Evolutionary conservation across 2,888 invertebrate species (phyloP).

Genomic region (Phania funesta): DNA sequence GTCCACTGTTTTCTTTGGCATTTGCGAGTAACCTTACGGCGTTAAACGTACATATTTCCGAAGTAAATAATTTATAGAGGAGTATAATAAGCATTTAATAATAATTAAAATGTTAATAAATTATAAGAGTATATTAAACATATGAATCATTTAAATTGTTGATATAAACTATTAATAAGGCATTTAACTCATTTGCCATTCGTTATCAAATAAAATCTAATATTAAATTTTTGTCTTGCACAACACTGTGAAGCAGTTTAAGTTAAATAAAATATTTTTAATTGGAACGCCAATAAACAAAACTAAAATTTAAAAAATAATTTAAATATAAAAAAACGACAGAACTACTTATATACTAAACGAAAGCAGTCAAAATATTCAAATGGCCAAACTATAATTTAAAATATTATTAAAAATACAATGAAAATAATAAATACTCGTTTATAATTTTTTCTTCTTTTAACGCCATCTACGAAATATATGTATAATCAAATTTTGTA

Average conservation of each 20-base stretch:
- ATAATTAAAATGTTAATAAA: too few species aligned
- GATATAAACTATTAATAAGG: neutral
- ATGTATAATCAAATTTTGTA: too few species aligned
- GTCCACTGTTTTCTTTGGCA: too few species aligned
- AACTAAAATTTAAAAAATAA: neutral
- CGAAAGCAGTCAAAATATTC: conserved; percentile 21
- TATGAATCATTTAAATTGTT: conserved; percentile 27
- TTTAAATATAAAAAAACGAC: neutral
- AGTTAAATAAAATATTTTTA: conserved; percentile 36
- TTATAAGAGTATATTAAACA: neutral
- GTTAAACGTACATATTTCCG: too few species aligned
- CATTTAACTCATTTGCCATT: too few species aligned
- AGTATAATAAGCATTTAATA: too few species aligned
- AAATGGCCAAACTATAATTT: conserved; percentile 47
- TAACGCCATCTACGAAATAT: too few species aligned
- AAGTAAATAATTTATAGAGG: too few species aligned
- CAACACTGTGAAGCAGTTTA: conserved; percentile 61
- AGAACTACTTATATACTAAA: neutral
- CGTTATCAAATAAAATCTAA: conserved; percentile 28
- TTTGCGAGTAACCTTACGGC: too few species aligned
- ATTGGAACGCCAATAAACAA: conserved; percentile 15
- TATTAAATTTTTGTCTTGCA: conserved; percentile 66
- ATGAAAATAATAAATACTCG: neutral
- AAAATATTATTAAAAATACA: conserved; percentile 9
- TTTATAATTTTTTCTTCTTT: too few species aligned